Evolutionary conservation across 2,797 vertebrate genomes (phyloP), one percentile per base, ranked within the genome.

Genomic region (Sebastes nivosus): DNA sequence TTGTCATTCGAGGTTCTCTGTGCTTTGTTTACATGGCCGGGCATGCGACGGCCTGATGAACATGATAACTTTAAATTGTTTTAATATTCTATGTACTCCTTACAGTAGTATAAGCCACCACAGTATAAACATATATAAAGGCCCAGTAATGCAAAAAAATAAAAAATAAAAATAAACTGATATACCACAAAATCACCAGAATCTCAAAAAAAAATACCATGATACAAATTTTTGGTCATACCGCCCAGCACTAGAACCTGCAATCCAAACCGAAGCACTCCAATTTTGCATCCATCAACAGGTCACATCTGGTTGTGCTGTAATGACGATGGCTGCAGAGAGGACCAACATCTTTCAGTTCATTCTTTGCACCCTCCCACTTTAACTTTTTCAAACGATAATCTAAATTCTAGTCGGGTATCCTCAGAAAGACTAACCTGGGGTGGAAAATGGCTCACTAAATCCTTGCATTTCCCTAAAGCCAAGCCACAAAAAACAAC

Each of bases 381-480:
- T 73, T 52, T 60, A 68, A 71, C 36, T 63, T 70, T 69, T 60
- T 64, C 38, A 67, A 67, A 69, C 2, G 2, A 42, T 2, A 71
- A 72, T 78, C n/a, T 52, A 63, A 78, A 82, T 73, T 67, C 63
- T 42, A 55, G 50, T 34, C 46, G 27, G 24, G 32, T 46, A 67
- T 71, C 52, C 52, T 64, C 60, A 83, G 59, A 86, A 74, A 69
- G 52, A 54, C 52, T 61, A 83, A 78, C 80, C 75, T 72, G 59
- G 9, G 59, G 82, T 66, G 32, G 22, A 75, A 80, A 83, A 75
- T 2, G 13, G 20, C 38, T 77, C 57, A 72, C 67, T 84, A 85
- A 86, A 85, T 85, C 66, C 67, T 69, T 3, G 52, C 32, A 72
- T 82, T 88, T 81, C 64, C 83, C 78, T 66, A 67, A 76, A 90